A percentile compares a stretch with the other conserved stretches of the same genome.
Evolutionary conservation across 2,797 vertebrate species (phyloP).

Genomic region (Myripristis murdjan): DNA sequence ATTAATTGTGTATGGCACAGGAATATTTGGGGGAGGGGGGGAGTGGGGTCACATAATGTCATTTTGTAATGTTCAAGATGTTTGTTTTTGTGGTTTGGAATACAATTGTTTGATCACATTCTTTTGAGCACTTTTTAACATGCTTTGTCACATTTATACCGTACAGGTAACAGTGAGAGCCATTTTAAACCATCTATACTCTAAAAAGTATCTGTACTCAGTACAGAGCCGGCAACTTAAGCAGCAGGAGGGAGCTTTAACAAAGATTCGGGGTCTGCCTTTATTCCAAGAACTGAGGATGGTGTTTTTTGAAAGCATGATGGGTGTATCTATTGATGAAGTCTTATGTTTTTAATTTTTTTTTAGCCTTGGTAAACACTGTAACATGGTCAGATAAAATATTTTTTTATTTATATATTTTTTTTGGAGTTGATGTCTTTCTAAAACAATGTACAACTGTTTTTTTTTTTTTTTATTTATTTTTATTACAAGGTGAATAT

Average conservation of each 20-base stretch:
- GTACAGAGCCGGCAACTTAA: conserved; percentile 98
- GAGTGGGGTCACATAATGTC: conserved; percentile 54
- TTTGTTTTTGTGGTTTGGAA: conserved; percentile 88
- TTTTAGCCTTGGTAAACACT: conserved; percentile 52
- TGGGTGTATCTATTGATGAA: conserved; percentile 82
- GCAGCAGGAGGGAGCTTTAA: conserved; percentile 95
- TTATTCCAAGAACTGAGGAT: conserved; percentile 93
- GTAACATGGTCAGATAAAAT: conserved; percentile 87
- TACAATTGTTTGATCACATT: conserved; percentile 86
- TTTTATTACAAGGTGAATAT: conserved; percentile 85
- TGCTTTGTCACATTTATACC: conserved; percentile 99
- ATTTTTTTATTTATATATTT: conserved; percentile 63
- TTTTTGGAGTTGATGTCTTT: conserved; percentile 71
- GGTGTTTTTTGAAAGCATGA: conserved; percentile 72
- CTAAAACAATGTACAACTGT: conserved; percentile 79
- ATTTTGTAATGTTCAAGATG: conserved; percentile 83
- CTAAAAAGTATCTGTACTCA: conserved; percentile 98
- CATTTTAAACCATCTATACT: conserved; percentile 99
- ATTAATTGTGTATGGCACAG: conserved; percentile 63
- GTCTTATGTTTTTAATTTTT: conserved; percentile 43
- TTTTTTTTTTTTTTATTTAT: conserved; percentile 67
- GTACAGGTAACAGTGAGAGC: conserved; percentile 99
- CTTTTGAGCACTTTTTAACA: conserved; percentile 97
- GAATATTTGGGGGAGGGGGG: conserved; percentile 45
- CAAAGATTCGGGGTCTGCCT: conserved; percentile 94